Base-by-base conservation (phyloP, 2,113 vertebrate species). In the Oxyruncus cristatus region DNA sequence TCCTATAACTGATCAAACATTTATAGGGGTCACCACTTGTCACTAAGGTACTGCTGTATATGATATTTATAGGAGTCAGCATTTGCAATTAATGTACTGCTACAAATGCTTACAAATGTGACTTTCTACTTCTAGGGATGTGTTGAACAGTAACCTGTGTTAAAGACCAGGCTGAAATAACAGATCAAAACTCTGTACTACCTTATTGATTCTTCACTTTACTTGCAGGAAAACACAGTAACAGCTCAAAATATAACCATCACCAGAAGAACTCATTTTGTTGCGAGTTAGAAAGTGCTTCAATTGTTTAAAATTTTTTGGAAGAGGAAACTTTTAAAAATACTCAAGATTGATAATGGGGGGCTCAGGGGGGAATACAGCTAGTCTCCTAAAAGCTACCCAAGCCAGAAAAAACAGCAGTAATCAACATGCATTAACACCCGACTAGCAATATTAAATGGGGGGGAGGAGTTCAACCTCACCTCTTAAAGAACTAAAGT, bases 331-430 rank as follows among this genome's bases (percentile, higher is more conserved):
- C 14, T 55, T 81, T 28, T 35, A 63, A 32, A 35, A 85, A 70
- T 56, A 76, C 12, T 66, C 5, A 4, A 41, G 73, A 47, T 20
- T 21, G 19, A 39, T 55, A 26, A 3, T n/a, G n/a, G n/a, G n/a
- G n/a, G n/a, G n/a, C n/a, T n/a, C n/a, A n/a, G n/a, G n/a, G 4
- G 9, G 11, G 5, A 1, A 18, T 3, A 27, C 9, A 85, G 20
- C 12, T 28, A 77, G 32, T 44, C 9, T 85, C 21, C 6, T 21
- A 85, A 89, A 74, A 33, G 4, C 55, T 35, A 68, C 3, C 22
- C n/a, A 75, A 78, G 62, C 7, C n/a, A 89, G 37, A 49, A 71
- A 73, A 80, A 88, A 7, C 18, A 61, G 27, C 4, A 8, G 20
- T n/a, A 49, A 65, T 53, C 72, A 76, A 74, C 37, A 84, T 8